A percentile compares a stretch with the other conserved stretches of the same genome.
Conservation (phyloP, 2,797 vertebrate species). For the Orestias chungarensis region DNA sequence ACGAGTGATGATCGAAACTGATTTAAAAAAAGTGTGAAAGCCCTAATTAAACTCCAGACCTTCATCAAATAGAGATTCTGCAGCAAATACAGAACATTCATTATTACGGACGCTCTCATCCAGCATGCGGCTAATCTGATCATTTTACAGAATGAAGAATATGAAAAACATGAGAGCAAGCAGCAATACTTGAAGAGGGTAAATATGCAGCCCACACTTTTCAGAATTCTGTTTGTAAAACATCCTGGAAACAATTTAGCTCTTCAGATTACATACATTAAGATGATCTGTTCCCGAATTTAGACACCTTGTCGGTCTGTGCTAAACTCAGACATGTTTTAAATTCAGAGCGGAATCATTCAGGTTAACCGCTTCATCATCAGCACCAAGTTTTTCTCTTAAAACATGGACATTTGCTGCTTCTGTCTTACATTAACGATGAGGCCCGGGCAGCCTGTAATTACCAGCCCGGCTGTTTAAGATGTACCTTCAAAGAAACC, state of each 20-base stretch:
- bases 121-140: not conserved
- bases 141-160: not conserved
- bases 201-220: not conserved
- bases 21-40: too few relatives aligned
- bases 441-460: slow-evolving; percentile 22
- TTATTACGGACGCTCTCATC: not conserved
- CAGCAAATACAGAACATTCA: not conserved
- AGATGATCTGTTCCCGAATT: too few relatives aligned
- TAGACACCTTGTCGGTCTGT: not conserved
- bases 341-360: not conserved
- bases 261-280: not conserved
- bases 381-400: not conserved
- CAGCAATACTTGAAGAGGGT: not conserved
- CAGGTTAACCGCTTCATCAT: slow-evolving; percentile 10
- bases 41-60: too few relatives aligned
- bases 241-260: not conserved
- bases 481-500: slow-evolving; percentile 38
- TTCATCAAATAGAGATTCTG: not conserved
- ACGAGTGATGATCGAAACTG: too few relatives aligned
- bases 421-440: slow-evolving; percentile 24
- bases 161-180: not conserved
- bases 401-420: slow-evolving; percentile 5
- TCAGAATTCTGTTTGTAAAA: not conserved
- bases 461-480: slow-evolving; percentile 36
- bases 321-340: not conserved